A percentile compares a stretch with the other conserved stretches of the same genome.
Conservation (phyloP, 2,888 invertebrate genomes). For the Deilephila porcellus region DNA sequence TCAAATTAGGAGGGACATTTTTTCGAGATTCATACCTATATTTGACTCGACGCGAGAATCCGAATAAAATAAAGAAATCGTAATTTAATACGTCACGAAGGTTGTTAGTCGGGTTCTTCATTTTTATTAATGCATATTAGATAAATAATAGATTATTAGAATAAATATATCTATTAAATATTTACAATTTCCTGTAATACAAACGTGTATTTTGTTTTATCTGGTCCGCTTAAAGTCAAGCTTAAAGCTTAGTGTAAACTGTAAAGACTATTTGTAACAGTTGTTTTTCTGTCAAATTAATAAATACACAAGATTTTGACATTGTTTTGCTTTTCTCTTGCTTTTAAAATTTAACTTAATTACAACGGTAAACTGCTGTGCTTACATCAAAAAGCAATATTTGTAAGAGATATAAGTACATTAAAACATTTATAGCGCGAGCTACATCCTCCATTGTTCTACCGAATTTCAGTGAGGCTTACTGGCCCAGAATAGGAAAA, state of each 20-base stretch:
- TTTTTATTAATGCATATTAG: too few relatives aligned
- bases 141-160: too few relatives aligned
- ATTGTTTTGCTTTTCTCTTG: not conserved
- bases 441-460: slow-evolving; percentile 40
- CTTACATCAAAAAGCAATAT: slow-evolving; percentile 18
- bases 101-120: too few relatives aligned
- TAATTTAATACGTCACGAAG: too few relatives aligned
- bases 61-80: too few relatives aligned
- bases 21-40: too few relatives aligned
- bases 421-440: slow-evolving; percentile 33
- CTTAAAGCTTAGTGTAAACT: not conserved
- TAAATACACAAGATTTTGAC: not conserved
- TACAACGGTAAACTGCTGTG: slow-evolving; percentile 7
- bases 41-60: too few relatives aligned
- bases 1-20: too few relatives aligned
- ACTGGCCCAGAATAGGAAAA: slow-evolving; percentile 36
- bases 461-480: slow-evolving; percentile 31
- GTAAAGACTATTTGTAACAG: not conserved
- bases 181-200: too few relatives aligned
- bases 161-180: too few relatives aligned
- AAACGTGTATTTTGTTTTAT: too few relatives aligned
- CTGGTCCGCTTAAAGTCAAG: too few relatives aligned
- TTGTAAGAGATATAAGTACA: slow-evolving; percentile 7
- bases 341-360: not conserved
- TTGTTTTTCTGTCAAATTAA: not conserved